Evolutionary conservation across 1,140 invertebrate species (phyloP).

Genomic region (Campoletis sonorensis): DNA sequence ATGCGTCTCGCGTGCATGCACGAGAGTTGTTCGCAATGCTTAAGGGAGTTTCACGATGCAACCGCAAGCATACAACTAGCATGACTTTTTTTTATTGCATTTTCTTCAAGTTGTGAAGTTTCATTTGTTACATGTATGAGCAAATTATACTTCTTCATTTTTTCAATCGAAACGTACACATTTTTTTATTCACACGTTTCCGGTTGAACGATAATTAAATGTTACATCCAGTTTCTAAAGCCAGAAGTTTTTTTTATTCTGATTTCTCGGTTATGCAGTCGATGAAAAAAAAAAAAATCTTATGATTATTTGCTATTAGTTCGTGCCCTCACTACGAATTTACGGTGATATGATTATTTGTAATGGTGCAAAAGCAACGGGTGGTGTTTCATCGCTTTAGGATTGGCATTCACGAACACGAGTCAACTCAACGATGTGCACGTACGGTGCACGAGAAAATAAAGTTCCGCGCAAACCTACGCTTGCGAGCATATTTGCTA

Average conservation of each 20-base stretch:
- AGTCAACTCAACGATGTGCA: constrained; percentile 12
- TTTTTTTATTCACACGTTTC: neutral
- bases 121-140: neutral
- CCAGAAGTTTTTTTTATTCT: too few relatives aligned
- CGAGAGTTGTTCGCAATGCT: neutral
- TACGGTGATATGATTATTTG: neutral
- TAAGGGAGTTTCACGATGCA: neutral
- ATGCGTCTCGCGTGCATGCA: constrained; percentile 4
- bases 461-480: neutral
- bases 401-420: neutral
- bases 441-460: constrained; percentile 13
- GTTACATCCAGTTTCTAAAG: too few relatives aligned
- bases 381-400: neutral
- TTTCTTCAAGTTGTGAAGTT: neutral
- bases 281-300: too few relatives aligned
- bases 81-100: neutral
- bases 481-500: neutral
- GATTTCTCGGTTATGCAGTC: too few relatives aligned
- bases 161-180: too few relatives aligned
- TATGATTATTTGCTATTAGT: neutral
- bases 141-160: too few relatives aligned
- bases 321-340: neutral
- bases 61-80: neutral
- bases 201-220: too few relatives aligned
- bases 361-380: neutral